Conservation (phyloP, 2,888 invertebrate species). For the Nycteola revayana region DNA sequence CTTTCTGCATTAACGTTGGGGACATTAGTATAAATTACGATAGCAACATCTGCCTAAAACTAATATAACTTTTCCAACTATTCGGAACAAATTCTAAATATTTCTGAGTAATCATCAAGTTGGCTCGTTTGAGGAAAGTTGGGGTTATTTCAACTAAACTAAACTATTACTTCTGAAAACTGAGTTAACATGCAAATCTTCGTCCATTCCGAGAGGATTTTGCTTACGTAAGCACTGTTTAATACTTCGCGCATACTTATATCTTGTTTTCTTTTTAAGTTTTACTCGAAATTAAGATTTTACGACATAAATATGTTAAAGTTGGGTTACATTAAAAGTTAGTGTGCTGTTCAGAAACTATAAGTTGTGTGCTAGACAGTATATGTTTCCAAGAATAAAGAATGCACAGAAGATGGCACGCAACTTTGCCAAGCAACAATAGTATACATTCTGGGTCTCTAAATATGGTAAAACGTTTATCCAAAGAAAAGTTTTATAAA, state of each 20-base stretch:
- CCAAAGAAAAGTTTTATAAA: too few relatives aligned
- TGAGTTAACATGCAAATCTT: conserved; percentile 76
- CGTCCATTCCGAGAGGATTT: conserved; percentile 54
- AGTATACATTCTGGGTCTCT: too few relatives aligned
- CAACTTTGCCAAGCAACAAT: too few relatives aligned
- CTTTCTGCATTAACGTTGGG: conserved; percentile 30
- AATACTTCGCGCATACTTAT: conserved; percentile 48
- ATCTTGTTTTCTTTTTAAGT: conserved; percentile 38
- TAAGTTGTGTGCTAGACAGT: too few relatives aligned
- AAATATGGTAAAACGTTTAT: too few relatives aligned
- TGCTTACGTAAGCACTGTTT: conserved; percentile 51
- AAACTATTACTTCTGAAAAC: conserved; percentile 73
- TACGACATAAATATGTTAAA: conserved; percentile 29
- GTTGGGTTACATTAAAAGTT: too few relatives aligned
- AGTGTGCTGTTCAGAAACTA: too few relatives aligned
- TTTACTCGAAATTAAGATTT: conserved; percentile 37
- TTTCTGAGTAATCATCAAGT: conserved; percentile 58
- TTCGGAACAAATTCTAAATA: conserved; percentile 61
- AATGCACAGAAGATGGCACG: too few relatives aligned
- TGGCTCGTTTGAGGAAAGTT: conserved; percentile 56
- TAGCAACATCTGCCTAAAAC: conserved; percentile 31
- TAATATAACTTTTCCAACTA: conserved; percentile 50
- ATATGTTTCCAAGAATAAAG: too few relatives aligned
- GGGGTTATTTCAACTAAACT: conserved; percentile 61
- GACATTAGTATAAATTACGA: conserved; percentile 35